Evolutionary conservation across 2,888 invertebrate genomes (phyloP).

Genomic region (Eristalis tenax): DNA sequence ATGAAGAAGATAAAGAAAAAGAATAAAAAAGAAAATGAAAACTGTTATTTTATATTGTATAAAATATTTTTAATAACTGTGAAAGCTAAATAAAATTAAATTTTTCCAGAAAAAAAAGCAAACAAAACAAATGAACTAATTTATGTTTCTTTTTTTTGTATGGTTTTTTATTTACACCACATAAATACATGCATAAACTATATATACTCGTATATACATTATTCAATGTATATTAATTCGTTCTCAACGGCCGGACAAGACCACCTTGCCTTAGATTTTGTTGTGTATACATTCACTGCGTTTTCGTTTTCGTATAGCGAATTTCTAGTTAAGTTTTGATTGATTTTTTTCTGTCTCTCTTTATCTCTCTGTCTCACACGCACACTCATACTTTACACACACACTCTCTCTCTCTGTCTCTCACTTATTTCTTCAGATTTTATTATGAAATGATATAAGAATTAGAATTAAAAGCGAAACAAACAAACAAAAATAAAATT

Average conservation of each 20-base stretch:
- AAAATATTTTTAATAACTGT: constrained; percentile 81
- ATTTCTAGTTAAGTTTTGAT: constrained; percentile 43
- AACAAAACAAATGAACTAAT: constrained; percentile 62
- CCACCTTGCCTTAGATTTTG: constrained; percentile 46
- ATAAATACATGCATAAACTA: constrained; percentile 3
- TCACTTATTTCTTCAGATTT: neutral
- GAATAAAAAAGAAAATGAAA: constrained; percentile 60
- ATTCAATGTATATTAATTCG: neutral
- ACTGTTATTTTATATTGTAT: constrained; percentile 81
- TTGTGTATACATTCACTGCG: constrained; percentile 39
- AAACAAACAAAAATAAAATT: neutral
- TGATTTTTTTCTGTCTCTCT: constrained; percentile 13
- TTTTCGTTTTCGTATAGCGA: constrained; percentile 41
- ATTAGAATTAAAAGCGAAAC: constrained; percentile 1
- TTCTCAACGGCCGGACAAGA: constrained; percentile 47
- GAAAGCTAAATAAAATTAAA: constrained; percentile 81
- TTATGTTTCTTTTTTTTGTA: constrained; percentile 71
- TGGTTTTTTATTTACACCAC: constrained; percentile 62
- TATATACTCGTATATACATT: neutral
- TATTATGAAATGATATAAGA: constrained; percentile 46
- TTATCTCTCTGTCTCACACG: constrained; percentile 32
- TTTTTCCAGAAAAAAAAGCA: constrained; percentile 69
- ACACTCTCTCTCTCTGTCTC: neutral
- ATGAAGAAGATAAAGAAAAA: constrained; percentile 72
- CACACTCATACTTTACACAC: neutral